Conservation (phyloP, 1,140 invertebrate genomes). For the Acyrthosiphon pisum region DNA sequence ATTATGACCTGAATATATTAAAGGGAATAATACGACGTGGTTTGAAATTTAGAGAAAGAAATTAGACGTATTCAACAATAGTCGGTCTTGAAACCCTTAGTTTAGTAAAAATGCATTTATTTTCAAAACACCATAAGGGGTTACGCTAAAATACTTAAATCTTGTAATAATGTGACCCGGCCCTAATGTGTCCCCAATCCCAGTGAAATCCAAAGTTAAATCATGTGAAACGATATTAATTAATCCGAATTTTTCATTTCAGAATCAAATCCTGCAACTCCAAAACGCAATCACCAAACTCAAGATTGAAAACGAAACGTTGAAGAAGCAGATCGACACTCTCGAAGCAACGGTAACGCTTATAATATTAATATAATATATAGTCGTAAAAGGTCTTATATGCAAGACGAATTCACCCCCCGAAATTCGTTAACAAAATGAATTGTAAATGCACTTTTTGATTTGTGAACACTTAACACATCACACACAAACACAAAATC, state of each 20-base stretch:
- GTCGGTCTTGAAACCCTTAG: not conserved
- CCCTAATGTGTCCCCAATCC: not conserved
- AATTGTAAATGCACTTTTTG: not conserved
- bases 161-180: not conserved
- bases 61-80: not conserved
- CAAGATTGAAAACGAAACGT: slow-evolving; percentile 77
- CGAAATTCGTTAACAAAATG: not conserved
- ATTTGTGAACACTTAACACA: not conserved
- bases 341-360: slow-evolving; percentile 67
- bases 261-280: slow-evolving; percentile 77
- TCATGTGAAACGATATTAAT: not conserved
- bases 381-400: not conserved
- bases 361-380: not conserved
- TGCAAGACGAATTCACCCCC: not conserved
- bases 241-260: slow-evolving; percentile 62
- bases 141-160: not conserved
- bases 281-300: slow-evolving; percentile 74
- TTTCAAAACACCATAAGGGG: not conserved
- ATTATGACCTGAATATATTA: not conserved
- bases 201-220: not conserved
- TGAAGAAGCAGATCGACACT: slow-evolving; percentile 71
- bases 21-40: not conserved
- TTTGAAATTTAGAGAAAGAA: not conserved
- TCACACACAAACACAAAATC: not conserved
- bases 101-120: not conserved